phyloP scores from a whole-genome alignment of 2,113 vertebrate genomes.

The Salvelinus alpinus region DNA sequence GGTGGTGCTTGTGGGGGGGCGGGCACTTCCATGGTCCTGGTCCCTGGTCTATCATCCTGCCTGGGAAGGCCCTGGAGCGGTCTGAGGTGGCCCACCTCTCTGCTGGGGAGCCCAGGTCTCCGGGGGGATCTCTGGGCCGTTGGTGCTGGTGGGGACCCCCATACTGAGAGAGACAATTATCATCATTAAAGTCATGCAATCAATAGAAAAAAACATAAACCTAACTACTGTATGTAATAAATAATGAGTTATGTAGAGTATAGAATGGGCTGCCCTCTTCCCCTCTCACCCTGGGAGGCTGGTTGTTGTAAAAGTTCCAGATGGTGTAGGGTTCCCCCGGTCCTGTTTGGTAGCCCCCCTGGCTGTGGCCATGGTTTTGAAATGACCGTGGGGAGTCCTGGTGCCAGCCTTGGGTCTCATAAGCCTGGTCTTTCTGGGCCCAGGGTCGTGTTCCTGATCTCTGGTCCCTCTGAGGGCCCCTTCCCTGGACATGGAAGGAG shows the following conservation, averaged over 20 bases:
- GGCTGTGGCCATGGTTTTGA: constrained; percentile 68
- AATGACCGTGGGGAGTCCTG: constrained; percentile 62
- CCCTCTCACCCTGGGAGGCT: constrained; percentile 66
- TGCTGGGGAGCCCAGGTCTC: constrained; percentile 43
- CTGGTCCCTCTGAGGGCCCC: constrained; percentile 75
- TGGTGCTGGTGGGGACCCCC: constrained; percentile 75
- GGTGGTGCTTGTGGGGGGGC: constrained; percentile 50
- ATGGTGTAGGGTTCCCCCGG: constrained; percentile 66
- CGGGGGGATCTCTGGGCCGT: constrained; percentile 70
- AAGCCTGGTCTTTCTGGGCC: constrained; percentile 79
- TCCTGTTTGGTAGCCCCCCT: constrained; percentile 68
- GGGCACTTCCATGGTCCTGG: constrained; percentile 67
- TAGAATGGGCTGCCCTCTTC: not conserved
- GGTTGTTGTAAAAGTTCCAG: constrained; percentile 69
- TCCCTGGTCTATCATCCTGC: constrained; percentile 55
- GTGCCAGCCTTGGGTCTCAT: constrained; percentile 81
- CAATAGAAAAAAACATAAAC: no score
- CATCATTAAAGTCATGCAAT: not conserved
- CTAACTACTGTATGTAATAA: no score
- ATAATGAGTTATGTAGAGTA: not conserved
- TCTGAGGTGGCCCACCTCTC: constrained; percentile 78
- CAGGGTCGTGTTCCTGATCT: constrained; percentile 74
- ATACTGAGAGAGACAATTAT: constrained; percentile 43
- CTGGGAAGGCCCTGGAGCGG: constrained; percentile 58
- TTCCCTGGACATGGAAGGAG: constrained; percentile 75